phyloP scores from a whole-genome alignment of 2,797 vertebrate genomes.

The Pachyuromys duprasi region DNA sequence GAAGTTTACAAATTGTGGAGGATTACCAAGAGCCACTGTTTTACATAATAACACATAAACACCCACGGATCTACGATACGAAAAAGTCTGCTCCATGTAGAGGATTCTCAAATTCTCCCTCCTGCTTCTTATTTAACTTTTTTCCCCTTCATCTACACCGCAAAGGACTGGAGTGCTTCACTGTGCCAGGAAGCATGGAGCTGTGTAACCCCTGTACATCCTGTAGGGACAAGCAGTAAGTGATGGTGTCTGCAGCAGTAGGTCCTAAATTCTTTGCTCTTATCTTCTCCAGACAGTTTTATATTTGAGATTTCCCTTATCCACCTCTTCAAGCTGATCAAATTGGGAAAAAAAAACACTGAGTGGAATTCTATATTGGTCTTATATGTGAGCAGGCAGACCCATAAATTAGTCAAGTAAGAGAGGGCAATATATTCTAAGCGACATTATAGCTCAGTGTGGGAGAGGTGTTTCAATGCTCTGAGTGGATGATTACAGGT shows the following conservation, averaged over 20 bases:
- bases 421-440: constrained; percentile 37
- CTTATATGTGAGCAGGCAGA: background rate
- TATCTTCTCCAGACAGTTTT: constrained; percentile 73
- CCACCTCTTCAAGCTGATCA: constrained; percentile 60
- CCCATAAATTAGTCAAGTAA: constrained; percentile 58
- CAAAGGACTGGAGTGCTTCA: constrained; percentile 16
- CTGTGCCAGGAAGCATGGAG: background rate
- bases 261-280: constrained; percentile 64
- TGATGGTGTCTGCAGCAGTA: background rate
- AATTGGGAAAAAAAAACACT: constrained; percentile 53
- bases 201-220: background rate
- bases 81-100: background rate
- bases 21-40: background rate
- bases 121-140: constrained; percentile 36
- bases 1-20: constrained; percentile 4
- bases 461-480: constrained; percentile 5
- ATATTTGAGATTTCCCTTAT: constrained; percentile 68
- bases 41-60: constrained; percentile 6
- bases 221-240: constrained; percentile 52
- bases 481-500: background rate
- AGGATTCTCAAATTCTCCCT: background rate
- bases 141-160: constrained; percentile 25
- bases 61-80: background rate
- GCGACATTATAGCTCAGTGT: background rate
- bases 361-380: constrained; percentile 52